These are phyloP conservation scores for Glossophaga mutica DNA, from an alignment of 2,797 vertebrate genomes.

Conservation along the genomic window DNA sequence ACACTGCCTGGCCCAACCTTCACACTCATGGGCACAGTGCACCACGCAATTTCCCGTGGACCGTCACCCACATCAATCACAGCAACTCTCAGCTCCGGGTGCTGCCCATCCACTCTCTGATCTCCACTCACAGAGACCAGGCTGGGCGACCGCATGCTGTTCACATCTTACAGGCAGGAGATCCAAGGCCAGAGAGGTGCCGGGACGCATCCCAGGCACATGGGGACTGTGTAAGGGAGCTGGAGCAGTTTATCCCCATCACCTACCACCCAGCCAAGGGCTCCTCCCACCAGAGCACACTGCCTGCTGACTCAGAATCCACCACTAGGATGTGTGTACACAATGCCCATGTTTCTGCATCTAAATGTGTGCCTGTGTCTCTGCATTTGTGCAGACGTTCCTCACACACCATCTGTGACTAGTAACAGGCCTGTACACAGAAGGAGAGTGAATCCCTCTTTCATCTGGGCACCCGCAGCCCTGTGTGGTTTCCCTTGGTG, in stretches of 20 bases:
- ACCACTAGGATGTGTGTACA: background rate
- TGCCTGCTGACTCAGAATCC: background rate
- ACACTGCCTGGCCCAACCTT: background rate
- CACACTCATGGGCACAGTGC: background rate
- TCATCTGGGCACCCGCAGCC: background rate
- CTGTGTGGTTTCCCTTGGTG: background rate
- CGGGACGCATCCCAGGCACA: background rate
- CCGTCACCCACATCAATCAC: background rate
- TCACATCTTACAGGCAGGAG: background rate
- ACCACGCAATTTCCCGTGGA: background rate
- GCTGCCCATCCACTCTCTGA: background rate
- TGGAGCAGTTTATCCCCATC: background rate
- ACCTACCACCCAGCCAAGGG: background rate
- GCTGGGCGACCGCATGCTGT: background rate
- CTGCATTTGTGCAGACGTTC: background rate
- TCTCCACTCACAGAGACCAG: background rate
- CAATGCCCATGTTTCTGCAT: background rate
- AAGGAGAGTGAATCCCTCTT: background rate
- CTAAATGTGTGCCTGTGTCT: background rate
- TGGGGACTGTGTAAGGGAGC: background rate
- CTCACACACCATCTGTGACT: background rate
- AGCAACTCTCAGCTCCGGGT: background rate
- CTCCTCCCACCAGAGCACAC: background rate
- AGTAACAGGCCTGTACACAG: background rate
- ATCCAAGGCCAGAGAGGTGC: background rate